Evolutionary conservation across 1,140 invertebrate species (phyloP).

Genomic region (Ceratina australensis): DNA sequence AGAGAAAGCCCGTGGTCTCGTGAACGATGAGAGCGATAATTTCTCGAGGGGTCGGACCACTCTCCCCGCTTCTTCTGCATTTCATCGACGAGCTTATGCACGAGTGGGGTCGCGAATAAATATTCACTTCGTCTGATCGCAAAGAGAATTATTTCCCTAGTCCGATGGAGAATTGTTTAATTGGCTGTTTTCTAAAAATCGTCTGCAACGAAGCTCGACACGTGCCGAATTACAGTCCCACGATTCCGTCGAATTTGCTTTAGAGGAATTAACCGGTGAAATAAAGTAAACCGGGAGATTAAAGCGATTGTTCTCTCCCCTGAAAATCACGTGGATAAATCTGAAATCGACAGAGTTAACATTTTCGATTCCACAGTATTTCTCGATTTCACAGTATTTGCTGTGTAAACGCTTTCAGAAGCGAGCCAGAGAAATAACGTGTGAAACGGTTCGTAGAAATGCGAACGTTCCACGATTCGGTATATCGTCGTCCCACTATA

Average conservation of each 20-base stretch:
- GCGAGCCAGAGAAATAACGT: not conserved
- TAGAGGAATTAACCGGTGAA: too few species aligned
- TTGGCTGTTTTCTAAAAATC: not conserved
- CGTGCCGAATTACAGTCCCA: too few species aligned
- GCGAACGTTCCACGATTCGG: too few species aligned
- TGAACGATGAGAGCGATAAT: conserved; percentile 11
- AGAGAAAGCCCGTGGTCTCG: not conserved
- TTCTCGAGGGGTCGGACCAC: not conserved
- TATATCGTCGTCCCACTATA: not conserved
- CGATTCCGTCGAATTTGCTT: not conserved
- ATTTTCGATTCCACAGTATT: not conserved
- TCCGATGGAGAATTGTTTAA: not conserved
- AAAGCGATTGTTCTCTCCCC: too few species aligned
- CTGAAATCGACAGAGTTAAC: too few species aligned
- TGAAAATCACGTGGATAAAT: too few species aligned
- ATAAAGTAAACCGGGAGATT: too few species aligned
- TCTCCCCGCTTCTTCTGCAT: not conserved
- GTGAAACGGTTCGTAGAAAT: not conserved
- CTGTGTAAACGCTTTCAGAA: not conserved
- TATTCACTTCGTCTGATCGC: not conserved
- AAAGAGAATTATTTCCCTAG: not conserved
- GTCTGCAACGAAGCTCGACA: too few species aligned
- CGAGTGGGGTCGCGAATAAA: not conserved
- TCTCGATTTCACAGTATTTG: not conserved
- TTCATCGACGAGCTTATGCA: not conserved